These are phyloP conservation scores for Apotomis capreana DNA, from an alignment of 2,888 invertebrate species.

Conservation along the genomic window DNA sequence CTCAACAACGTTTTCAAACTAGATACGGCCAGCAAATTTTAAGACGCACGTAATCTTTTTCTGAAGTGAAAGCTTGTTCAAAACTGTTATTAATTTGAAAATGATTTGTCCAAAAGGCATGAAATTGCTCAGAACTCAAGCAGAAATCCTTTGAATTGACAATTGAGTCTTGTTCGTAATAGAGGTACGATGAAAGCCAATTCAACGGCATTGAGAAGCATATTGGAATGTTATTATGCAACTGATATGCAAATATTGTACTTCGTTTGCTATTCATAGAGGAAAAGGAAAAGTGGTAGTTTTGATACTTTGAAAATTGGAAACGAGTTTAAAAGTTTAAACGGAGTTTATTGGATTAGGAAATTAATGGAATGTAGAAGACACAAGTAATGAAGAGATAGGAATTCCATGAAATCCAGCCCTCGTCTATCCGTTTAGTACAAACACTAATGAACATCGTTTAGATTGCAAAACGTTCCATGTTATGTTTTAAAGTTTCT, in stretches of 20 bases:
- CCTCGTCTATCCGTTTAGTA: no score
- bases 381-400: no score
- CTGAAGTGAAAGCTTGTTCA: conserved; percentile 57
- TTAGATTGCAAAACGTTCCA: no score
- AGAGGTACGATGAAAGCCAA: conserved; percentile 18
- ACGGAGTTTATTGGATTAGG: no score
- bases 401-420: no score
- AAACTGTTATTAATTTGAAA: conserved; percentile 54
- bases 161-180: conserved; percentile 13
- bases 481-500: no score
- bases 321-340: no score
- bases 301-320: no score
- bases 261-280: no score
- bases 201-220: conserved; percentile 3
- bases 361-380: no score
- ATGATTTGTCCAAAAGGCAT: conserved; percentile 58
- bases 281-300: no score
- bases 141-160: conserved; percentile 54
- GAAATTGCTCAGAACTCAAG: conserved; percentile 57
- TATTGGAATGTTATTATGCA: conserved; percentile 11
- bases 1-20: not conserved
- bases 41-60: conserved; percentile 10
- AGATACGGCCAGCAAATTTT: not conserved
- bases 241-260: conserved; percentile 4
- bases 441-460: no score